These are phyloP conservation scores for Cheilosia grossa DNA, from an alignment of 2,888 invertebrate genomes.

Conservation along the genomic window DNA sequence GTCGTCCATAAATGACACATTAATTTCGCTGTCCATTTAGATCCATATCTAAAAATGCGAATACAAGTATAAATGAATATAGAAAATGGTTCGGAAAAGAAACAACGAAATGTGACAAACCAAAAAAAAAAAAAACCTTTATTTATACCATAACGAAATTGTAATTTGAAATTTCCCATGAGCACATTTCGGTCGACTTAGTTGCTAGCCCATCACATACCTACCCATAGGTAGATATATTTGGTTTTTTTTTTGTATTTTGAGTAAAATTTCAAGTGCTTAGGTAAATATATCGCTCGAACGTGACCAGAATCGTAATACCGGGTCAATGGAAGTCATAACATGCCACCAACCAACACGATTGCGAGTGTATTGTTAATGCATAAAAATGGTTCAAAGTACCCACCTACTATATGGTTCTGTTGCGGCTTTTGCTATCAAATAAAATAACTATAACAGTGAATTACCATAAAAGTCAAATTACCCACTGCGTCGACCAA, in stretches of 20 bases:
- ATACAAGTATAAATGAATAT: slow-evolving; percentile 10
- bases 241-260: slow-evolving; percentile 40
- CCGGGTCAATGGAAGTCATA: slow-evolving; percentile 73
- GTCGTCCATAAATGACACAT: slow-evolving; percentile 40
- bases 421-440: slow-evolving; percentile 36
- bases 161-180: slow-evolving; percentile 72
- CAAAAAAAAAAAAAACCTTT: slow-evolving; percentile 42
- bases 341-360: slow-evolving; percentile 58
- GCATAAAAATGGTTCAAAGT: slow-evolving; percentile 71
- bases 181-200: slow-evolving; percentile 25
- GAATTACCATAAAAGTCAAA: slow-evolving; percentile 71
- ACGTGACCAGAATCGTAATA: slow-evolving; percentile 70
- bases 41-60: slow-evolving; percentile 37
- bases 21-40: not conserved
- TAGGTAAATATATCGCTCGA: slow-evolving; percentile 69
- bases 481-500: slow-evolving; percentile 56
- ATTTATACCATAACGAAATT: slow-evolving; percentile 68
- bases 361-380: slow-evolving; percentile 53
- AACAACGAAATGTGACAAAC: slow-evolving; percentile 19
- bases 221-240: not conserved
- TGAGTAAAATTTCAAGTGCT: slow-evolving; percentile 66
- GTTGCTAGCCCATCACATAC: slow-evolving; percentile 36
- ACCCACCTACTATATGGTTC: slow-evolving; percentile 48
- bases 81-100: slow-evolving; percentile 17
- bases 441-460: slow-evolving; percentile 57